phyloP scores from a whole-genome alignment of 2,113 vertebrate species.

The Raja brachyura region DNA sequence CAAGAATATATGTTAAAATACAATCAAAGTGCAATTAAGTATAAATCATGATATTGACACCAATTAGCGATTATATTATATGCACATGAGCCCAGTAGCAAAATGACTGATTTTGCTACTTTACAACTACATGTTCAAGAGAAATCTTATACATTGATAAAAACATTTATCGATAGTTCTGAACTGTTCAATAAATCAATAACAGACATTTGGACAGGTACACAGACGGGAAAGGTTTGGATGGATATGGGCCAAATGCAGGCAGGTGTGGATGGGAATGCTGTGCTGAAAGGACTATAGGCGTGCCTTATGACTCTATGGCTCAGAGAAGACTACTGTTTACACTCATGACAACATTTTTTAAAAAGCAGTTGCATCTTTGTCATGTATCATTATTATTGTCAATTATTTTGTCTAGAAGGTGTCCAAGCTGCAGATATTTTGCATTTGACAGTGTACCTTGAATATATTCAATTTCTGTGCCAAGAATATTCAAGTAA shows the following conservation, averaged over 20 bases:
- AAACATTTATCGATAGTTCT: not conserved
- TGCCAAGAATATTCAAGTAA: not conserved
- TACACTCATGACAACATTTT: not conserved
- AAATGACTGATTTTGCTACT: not conserved
- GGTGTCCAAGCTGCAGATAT: not conserved
- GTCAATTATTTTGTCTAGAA: not conserved
- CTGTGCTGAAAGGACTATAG: too few species aligned
- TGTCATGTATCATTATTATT: not conserved
- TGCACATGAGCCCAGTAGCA: not conserved
- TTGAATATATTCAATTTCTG: not conserved
- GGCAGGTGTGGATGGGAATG: too few species aligned
- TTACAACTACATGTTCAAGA: not conserved
- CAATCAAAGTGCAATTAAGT: not conserved
- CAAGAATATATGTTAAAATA: not conserved
- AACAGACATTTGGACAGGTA: too few species aligned
- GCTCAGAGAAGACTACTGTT: not conserved
- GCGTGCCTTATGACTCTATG: too few species aligned
- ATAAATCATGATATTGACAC: not conserved
- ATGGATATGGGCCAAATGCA: too few species aligned
- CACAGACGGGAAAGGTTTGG: too few species aligned
- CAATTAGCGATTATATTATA: not conserved
- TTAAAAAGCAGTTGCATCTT: not conserved
- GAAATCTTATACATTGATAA: not conserved
- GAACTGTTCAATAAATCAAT: not conserved
- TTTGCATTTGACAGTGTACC: not conserved